phyloP scores from a whole-genome alignment of 2,888 invertebrate species.

The Caenorhabditis afra region DNA sequence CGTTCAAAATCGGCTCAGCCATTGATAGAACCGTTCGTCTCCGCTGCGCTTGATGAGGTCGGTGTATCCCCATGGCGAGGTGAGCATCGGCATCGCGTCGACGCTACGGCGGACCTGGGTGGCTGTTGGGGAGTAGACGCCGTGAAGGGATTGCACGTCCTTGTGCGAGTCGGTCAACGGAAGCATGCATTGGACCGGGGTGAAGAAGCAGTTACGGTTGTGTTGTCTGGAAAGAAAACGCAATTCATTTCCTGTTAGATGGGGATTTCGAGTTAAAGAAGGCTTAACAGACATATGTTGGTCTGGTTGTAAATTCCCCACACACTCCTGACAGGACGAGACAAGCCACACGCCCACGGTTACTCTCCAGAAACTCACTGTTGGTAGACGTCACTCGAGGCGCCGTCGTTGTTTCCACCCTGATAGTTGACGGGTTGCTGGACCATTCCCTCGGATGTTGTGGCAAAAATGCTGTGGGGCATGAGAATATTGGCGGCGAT shows the following conservation, averaged over 20 bases:
- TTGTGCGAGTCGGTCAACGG: conserved; percentile 50
- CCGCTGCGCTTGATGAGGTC: conserved; percentile 51
- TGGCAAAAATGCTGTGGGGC: conserved; percentile 42
- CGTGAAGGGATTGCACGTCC: conserved; percentile 55
- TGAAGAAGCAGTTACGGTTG: conserved; percentile 60
- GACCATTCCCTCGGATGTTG: conserved; percentile 25
- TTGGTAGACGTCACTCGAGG: conserved; percentile 1
- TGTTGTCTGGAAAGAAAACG: conserved; percentile 44
- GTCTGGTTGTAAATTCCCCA: no score
- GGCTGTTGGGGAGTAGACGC: conserved; percentile 49
- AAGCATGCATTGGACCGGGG: conserved; percentile 60
- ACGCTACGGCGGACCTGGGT: conserved; percentile 45
- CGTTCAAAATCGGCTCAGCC: conserved; percentile 43
- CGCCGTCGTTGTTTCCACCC: background rate
- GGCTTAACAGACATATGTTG: no score
- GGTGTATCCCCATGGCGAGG: conserved; percentile 55
- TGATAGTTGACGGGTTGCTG: conserved; percentile 9
- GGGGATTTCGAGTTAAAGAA: background rate
- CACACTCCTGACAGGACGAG: no score
- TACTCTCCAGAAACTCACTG: conserved; percentile 18
- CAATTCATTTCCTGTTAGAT: background rate
- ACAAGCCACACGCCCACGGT: no score
- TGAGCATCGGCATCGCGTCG: conserved; percentile 41
- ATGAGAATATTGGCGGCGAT: conserved; percentile 42
- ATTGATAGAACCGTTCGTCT: conserved; percentile 47